phyloP scores from a whole-genome alignment of 2,888 invertebrate genomes.

The Drosophila anomalipes region DNA sequence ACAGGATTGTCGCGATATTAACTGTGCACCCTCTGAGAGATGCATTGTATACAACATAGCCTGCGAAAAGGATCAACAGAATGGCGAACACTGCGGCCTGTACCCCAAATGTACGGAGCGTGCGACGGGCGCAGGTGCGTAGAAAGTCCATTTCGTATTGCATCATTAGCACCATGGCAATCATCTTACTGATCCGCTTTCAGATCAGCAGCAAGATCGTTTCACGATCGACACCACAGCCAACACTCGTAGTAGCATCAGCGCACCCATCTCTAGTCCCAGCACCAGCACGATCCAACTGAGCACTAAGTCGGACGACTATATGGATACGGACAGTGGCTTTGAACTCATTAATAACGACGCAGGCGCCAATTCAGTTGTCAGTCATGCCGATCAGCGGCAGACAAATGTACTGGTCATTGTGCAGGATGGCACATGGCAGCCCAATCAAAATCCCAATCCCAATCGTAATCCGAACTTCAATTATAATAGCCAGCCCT shows the following conservation, averaged over 20 bases:
- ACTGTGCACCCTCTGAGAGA: constrained; percentile 37
- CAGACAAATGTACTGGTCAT: constrained; percentile 69
- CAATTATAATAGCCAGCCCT: constrained; percentile 21
- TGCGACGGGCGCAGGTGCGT: constrained; percentile 41
- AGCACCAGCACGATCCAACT: constrained; percentile 55
- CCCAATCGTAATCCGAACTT: constrained; percentile 9
- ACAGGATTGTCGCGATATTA: constrained; percentile 50
- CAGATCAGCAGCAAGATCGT: constrained; percentile 61
- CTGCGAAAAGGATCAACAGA: constrained; percentile 45
- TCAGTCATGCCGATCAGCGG: constrained; percentile 52
- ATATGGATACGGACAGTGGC: constrained; percentile 27
- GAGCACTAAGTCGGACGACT: constrained; percentile 5
- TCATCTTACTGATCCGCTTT: constrained; percentile 51
- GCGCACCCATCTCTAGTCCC: constrained; percentile 39
- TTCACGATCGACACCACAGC: constrained; percentile 69
- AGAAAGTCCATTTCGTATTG: background rate
- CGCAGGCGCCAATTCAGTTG: constrained; percentile 7
- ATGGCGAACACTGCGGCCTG: constrained; percentile 51
- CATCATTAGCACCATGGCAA: constrained; percentile 6
- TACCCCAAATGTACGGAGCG: constrained; percentile 53
- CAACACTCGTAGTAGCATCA: constrained; percentile 54
- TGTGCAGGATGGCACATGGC: constrained; percentile 62
- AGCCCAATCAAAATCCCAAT: constrained; percentile 19
- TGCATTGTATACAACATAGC: constrained; percentile 43
- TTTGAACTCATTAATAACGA: constrained; percentile 48